A percentile compares a stretch with the other conserved stretches of the same genome.
phyloP scores from a whole-genome alignment of 2,797 vertebrate species.

The Selene dorsalis region DNA sequence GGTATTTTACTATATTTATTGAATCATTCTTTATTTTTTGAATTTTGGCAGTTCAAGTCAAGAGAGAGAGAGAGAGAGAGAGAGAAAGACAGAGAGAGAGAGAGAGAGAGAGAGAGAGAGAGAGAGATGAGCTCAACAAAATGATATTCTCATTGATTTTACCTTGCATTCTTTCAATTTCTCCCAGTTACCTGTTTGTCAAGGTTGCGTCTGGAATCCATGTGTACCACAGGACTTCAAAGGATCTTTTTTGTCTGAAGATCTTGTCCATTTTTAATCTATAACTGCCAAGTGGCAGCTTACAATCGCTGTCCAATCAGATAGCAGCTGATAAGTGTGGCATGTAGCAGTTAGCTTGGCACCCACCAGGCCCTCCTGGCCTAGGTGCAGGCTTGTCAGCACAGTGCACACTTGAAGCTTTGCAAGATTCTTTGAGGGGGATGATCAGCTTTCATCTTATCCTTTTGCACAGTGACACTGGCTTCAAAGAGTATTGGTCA shows the following conservation, averaged over 20 bases:
- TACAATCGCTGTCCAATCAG: slow-evolving; percentile 67
- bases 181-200: slow-evolving; percentile 27
- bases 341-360: slow-evolving; percentile 75
- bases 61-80: background rate
- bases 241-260: slow-evolving; percentile 47
- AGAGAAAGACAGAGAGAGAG: background rate
- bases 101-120: background rate
- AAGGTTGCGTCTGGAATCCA: slow-evolving; percentile 24
- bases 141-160: background rate
- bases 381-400: slow-evolving; percentile 51
- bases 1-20: too few relatives aligned
- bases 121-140: background rate
- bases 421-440: slow-evolving; percentile 58
- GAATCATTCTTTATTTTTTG: too few relatives aligned
- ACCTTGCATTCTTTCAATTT: slow-evolving; percentile 30
- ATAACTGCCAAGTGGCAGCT: slow-evolving; percentile 62
- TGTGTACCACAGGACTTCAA: slow-evolving; percentile 60
- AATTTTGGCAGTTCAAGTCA: too few relatives aligned
- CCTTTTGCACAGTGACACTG: slow-evolving; percentile 77
- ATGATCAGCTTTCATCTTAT: slow-evolving; percentile 79
- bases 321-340: slow-evolving; percentile 75
- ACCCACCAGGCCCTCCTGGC: slow-evolving; percentile 45
- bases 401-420: slow-evolving; percentile 42
- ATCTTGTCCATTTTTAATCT: slow-evolving; percentile 65
- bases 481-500: slow-evolving; percentile 82